A percentile compares a stretch with the other conserved stretches of the same genome.
phyloP scores from a whole-genome alignment of 1,140 invertebrate genomes.

The Macrobrachium rosenbergii region DNA sequence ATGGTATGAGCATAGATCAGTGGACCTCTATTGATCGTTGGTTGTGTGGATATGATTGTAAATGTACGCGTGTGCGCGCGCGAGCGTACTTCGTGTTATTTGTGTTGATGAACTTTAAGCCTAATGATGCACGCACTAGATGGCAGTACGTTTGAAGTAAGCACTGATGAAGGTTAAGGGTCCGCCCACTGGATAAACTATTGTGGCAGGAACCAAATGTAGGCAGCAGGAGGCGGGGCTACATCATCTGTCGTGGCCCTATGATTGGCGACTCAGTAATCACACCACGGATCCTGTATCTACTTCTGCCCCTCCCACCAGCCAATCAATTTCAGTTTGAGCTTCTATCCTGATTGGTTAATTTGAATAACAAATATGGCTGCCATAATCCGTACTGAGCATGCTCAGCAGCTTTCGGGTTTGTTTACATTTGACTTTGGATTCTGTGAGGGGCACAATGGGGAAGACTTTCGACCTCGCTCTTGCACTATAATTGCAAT shows the following conservation, averaged over 20 bases:
- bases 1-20: no score
- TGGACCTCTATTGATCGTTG: no score
- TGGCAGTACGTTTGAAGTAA: conserved; percentile 9
- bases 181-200: conserved; percentile 9
- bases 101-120: not conserved
- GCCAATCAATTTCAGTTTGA: conserved; percentile 52
- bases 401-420: conserved; percentile 29
- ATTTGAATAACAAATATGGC: conserved; percentile 61
- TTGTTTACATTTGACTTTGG: conserved; percentile 19
- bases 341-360: conserved; percentile 48
- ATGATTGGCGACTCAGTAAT: conserved; percentile 27
- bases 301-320: conserved; percentile 17
- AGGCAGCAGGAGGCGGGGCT: conserved; percentile 5
- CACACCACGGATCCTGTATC: conserved; percentile 31
- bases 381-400: conserved; percentile 40
- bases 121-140: conserved; percentile 1
- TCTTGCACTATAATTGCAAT: not conserved
- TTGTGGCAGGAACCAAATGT: not conserved
- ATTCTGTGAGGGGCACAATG: not conserved
- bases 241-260: not conserved
- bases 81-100: not conserved
- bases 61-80: not conserved
- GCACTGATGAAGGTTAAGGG: not conserved
- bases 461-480: conserved; percentile 1
- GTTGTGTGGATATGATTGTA: not conserved